Percentiles rank a stretch among this genome's conserved stretches.
Conservation (phyloP, 2,888 invertebrate species). For the Eilema griseolum region DNA sequence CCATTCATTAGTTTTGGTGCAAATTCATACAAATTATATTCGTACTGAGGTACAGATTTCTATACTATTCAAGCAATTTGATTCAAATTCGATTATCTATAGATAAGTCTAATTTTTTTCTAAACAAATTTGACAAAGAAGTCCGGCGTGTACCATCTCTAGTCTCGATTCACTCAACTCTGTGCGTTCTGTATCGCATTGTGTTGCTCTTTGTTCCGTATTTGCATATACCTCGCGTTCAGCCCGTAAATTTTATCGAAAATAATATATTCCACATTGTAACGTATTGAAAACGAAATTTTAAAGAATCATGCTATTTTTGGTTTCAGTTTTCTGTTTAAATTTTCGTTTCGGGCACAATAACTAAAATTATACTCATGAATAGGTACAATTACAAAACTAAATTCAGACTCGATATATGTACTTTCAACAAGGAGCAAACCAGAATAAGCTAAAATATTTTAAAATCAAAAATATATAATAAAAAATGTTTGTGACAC, state of each 20-base stretch:
- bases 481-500: too few species aligned
- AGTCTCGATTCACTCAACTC: slow-evolving; percentile 29
- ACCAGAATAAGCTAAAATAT: too few species aligned
- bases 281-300: slow-evolving; percentile 53
- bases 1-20: not conserved
- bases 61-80: not conserved
- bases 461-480: too few species aligned
- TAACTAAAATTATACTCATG: too few species aligned
- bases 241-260: slow-evolving; percentile 54
- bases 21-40: not conserved
- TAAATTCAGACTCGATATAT: too few species aligned
- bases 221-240: slow-evolving; percentile 47
- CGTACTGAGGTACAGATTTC: not conserved
- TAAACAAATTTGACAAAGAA: not conserved
- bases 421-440: too few species aligned
- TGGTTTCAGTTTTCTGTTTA: not conserved
- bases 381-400: too few species aligned
- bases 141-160: not conserved
- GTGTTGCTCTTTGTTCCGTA: slow-evolving; percentile 33
- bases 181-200: slow-evolving; percentile 36
- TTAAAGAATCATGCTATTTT: slow-evolving; percentile 8
- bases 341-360: not conserved
- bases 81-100: too few species aligned
- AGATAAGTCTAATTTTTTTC: not conserved
- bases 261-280: slow-evolving; percentile 46